These are phyloP conservation scores for Oscheius sp. DNA, from an alignment of 1,140 invertebrate species.

Conservation along the genomic window DNA sequence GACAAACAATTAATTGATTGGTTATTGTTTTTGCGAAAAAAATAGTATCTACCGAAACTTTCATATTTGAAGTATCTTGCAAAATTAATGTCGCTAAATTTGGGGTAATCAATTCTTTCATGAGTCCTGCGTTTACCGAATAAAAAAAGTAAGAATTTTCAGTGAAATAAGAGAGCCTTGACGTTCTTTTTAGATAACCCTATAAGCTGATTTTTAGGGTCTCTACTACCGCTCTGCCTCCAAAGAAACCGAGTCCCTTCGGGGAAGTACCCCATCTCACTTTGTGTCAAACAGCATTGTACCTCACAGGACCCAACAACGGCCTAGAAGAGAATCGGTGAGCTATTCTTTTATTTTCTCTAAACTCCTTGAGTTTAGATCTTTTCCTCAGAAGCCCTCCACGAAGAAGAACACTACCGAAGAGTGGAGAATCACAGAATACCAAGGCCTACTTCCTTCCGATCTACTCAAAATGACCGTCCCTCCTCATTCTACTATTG, in stretches of 20 bases:
- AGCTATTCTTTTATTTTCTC: too few relatives aligned
- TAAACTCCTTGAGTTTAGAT: too few relatives aligned
- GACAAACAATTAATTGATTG: too few relatives aligned
- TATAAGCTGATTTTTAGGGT: not conserved
- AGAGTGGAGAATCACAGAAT: not conserved
- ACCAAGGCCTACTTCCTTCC: not conserved
- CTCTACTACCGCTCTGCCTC: not conserved
- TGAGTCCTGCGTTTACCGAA: too few relatives aligned
- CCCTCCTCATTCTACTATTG: too few relatives aligned
- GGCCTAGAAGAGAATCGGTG: not conserved
- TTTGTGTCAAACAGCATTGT: conserved; percentile 5
- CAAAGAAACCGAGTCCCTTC: not conserved
- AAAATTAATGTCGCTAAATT: too few relatives aligned
- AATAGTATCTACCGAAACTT: too few relatives aligned
- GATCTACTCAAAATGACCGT: not conserved
- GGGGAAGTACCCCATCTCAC: not conserved
- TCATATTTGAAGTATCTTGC: too few relatives aligned
- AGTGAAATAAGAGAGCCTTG: too few relatives aligned
- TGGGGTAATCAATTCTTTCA: too few relatives aligned
- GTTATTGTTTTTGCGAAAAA: too few relatives aligned
- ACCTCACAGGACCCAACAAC: not conserved
- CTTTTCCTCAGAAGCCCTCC: not conserved
- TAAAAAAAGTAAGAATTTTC: too few relatives aligned
- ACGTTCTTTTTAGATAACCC: not conserved
- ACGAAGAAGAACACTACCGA: conserved; percentile 2